Percentiles rank a stretch among this genome's conserved stretches.
phyloP scores from a whole-genome alignment of 2,888 invertebrate species.

The Drosophila villosipedis region DNA sequence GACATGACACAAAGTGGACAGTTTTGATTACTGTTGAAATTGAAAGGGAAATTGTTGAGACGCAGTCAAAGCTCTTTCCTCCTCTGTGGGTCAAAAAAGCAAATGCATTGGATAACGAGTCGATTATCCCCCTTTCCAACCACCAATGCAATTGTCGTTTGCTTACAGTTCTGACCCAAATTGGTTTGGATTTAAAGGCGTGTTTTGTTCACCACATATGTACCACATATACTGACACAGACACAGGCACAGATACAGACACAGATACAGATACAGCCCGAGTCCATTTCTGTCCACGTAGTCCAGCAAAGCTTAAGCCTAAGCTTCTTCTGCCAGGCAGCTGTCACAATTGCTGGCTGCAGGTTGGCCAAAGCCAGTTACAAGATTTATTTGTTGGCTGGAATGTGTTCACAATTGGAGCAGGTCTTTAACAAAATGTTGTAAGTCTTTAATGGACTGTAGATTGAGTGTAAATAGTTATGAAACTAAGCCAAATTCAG shows the following conservation, averaged over 20 bases:
- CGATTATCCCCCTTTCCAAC: conserved; percentile 24
- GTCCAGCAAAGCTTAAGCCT: conserved; percentile 44
- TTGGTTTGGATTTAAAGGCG: conserved; percentile 62
- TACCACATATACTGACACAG: neutral
- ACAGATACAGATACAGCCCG: neutral
- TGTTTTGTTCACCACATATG: conserved; percentile 17
- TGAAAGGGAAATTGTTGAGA: conserved; percentile 76
- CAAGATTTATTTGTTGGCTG: conserved; percentile 38
- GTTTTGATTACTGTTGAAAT: conserved; percentile 79
- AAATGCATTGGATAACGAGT: conserved; percentile 44
- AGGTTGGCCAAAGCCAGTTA: conserved; percentile 51
- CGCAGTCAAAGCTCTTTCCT: conserved; percentile 55
- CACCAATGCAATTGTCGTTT: neutral
- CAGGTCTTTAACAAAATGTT: conserved; percentile 6
- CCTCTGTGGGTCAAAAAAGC: conserved; percentile 63
- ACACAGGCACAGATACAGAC: no score
- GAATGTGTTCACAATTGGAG: conserved; percentile 21
- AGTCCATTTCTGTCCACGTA: conserved; percentile 8
- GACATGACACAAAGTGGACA: conserved; percentile 79
- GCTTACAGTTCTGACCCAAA: conserved; percentile 59
- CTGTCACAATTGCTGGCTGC: conserved; percentile 52
- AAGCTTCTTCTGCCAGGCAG: conserved; percentile 40
- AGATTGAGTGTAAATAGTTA: neutral
- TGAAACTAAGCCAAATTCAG: neutral
- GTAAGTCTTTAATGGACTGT: conserved; percentile 1